Evolutionary conservation across 2,888 invertebrate genomes (phyloP).

Genomic region (Metopia argyrocephala): DNA sequence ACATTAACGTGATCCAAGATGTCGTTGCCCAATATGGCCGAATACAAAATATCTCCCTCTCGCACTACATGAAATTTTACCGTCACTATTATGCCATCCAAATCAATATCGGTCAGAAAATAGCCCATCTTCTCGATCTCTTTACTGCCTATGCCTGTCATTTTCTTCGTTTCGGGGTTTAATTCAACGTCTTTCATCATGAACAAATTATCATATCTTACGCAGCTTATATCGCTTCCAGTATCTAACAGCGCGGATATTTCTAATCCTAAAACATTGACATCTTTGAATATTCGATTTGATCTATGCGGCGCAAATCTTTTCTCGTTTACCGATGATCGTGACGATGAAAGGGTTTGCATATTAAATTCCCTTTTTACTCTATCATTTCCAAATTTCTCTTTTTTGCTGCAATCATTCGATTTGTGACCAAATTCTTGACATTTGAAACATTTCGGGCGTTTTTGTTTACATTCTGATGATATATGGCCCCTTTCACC

Average conservation of each 20-base stretch:
- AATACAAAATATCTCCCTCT: not conserved
- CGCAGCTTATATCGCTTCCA: constrained; percentile 2
- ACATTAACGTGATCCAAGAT: constrained; percentile 7
- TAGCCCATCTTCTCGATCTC: not conserved
- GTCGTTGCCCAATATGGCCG: not conserved
- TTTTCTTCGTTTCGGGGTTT: not conserved
- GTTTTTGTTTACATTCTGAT: not conserved
- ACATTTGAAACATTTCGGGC: constrained; percentile 21
- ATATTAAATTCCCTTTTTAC: not conserved
- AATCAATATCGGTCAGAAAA: not conserved
- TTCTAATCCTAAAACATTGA: not conserved
- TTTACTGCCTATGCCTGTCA: not conserved
- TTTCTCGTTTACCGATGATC: not conserved
- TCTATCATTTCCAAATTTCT: not conserved
- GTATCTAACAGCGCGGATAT: not conserved
- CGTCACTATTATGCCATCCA: not conserved
- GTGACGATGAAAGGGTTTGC: not conserved
- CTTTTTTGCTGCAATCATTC: not conserved
- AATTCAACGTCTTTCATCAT: not conserved
- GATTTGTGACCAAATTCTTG: constrained; percentile 18
- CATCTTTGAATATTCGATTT: not conserved
- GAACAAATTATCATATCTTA: not conserved
- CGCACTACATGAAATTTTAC: constrained; percentile 2
- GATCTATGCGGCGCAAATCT: no score
- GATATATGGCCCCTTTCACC: constrained; percentile 7